Evolutionary conservation across 2,113 vertebrate genomes (phyloP).

Genomic region (Nematolebias whitei): DNA sequence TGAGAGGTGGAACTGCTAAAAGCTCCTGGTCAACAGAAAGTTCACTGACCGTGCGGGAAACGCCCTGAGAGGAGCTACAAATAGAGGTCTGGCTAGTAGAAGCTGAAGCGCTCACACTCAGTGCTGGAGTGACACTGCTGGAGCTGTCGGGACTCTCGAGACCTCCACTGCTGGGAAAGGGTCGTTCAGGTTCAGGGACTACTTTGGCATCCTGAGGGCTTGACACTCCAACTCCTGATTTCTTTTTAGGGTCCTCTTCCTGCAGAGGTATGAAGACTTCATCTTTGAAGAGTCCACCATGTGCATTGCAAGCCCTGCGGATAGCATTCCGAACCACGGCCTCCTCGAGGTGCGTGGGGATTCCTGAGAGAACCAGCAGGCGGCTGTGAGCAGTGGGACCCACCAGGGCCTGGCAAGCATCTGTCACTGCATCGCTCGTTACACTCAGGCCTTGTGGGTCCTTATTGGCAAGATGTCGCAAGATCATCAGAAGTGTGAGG

Average conservation of each 20-base stretch:
- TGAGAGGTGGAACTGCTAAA: conserved; percentile 75
- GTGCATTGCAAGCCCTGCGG: conserved; percentile 92
- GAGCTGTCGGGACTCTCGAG: conserved; percentile 91
- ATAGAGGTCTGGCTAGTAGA: conserved; percentile 95
- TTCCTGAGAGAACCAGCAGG: conserved; percentile 93
- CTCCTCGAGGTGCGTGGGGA: conserved; percentile 96
- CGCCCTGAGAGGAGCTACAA: conserved; percentile 90
- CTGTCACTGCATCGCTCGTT: conserved; percentile 91
- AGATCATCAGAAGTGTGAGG: conserved; percentile 94
- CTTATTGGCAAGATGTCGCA: conserved; percentile 91
- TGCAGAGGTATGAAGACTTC: conserved; percentile 96
- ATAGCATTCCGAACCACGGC: conserved; percentile 88
- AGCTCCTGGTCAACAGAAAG: conserved; percentile 87
- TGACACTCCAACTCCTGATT: conserved; percentile 79
- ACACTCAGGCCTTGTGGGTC: conserved; percentile 93
- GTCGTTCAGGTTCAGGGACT: conserved; percentile 77
- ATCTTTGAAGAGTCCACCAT: conserved; percentile 94
- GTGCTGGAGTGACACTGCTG: conserved; percentile 89
- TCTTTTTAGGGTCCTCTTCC: conserved; percentile 90
- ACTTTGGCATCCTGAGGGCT: conserved; percentile 79
- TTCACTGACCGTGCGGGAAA: conserved; percentile 89
- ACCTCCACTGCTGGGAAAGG: conserved; percentile 72
- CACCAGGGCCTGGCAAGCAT: conserved; percentile 94
- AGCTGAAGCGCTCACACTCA: conserved; percentile 89
- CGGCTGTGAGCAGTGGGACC: conserved; percentile 92